phyloP scores from a whole-genome alignment of 2,113 vertebrate species.

The Dasyurus viverrinus region DNA sequence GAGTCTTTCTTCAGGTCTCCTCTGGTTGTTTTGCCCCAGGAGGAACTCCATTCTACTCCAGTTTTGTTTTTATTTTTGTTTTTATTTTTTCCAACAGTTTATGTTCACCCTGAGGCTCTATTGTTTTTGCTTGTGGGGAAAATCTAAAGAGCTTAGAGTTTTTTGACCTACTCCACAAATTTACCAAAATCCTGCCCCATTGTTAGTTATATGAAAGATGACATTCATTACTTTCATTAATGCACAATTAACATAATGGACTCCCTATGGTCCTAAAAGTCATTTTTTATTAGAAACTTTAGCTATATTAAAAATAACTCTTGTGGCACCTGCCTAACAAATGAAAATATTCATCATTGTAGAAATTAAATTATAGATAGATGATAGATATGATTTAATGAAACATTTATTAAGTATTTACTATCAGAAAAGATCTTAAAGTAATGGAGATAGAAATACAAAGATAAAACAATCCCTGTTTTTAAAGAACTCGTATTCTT shows the following conservation, averaged over 20 bases:
- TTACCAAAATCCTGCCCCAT: neutral
- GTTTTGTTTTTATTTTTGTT: no score
- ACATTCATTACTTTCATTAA: neutral
- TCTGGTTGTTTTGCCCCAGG: no score
- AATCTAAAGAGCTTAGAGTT: no score
- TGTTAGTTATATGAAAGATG: neutral
- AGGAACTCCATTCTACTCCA: no score
- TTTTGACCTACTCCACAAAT: no score
- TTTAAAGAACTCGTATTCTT: neutral
- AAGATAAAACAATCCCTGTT: neutral
- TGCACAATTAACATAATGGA: neutral
- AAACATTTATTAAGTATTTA: neutral
- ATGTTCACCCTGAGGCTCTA: no score
- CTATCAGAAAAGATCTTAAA: neutral
- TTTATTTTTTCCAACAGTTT: no score
- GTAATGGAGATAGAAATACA: neutral
- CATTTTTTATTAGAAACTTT: neutral
- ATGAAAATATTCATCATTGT: neutral
- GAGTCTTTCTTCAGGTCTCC: no score
- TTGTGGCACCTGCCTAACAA: neutral
- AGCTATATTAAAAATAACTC: neutral
- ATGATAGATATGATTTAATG: neutral
- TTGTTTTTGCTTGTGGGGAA: no score
- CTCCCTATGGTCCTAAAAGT: neutral
- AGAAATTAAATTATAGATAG: neutral